Evolutionary conservation across 2,888 invertebrate species (phyloP).

Genomic region (Podotricha telesiphe): DNA sequence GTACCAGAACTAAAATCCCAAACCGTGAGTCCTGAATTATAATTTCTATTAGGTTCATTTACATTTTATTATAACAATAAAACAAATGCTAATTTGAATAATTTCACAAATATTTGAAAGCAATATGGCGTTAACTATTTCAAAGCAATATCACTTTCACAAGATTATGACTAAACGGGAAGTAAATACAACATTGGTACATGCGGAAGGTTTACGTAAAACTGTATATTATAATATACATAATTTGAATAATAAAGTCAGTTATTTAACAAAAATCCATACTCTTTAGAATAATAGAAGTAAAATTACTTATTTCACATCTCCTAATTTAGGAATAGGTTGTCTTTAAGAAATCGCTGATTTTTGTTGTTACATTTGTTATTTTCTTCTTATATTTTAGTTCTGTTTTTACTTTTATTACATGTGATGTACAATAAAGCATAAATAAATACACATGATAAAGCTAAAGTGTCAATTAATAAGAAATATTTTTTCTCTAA

Average conservation of each 20-base stretch:
- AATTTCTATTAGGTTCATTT: too few relatives aligned
- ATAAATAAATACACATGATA: too few relatives aligned
- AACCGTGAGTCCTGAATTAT: neutral
- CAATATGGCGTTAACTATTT: constrained; percentile 11
- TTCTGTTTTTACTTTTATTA: too few relatives aligned
- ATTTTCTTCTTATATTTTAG: too few relatives aligned
- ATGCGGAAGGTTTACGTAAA: constrained; percentile 28
- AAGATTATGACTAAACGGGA: constrained; percentile 30
- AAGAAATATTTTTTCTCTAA: too few relatives aligned
- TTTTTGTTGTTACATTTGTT: too few relatives aligned
- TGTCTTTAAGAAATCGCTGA: too few relatives aligned
- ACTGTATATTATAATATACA: constrained; percentile 10
- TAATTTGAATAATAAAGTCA: neutral
- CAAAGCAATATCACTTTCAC: constrained; percentile 29
- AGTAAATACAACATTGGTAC: constrained; percentile 23
- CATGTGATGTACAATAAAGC: too few relatives aligned
- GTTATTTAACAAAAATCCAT: neutral
- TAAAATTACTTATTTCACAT: too few relatives aligned
- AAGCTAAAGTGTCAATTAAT: too few relatives aligned
- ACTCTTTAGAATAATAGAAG: too few relatives aligned
- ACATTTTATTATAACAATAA: neutral
- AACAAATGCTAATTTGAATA: constrained; percentile 1
- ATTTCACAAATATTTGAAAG: constrained; percentile 5
- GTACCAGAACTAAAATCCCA: neutral
- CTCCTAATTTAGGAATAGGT: too few relatives aligned